These are phyloP conservation scores for Zonotrichia leucophrys DNA, from an alignment of 2,113 vertebrate species.

Conservation along the genomic window DNA sequence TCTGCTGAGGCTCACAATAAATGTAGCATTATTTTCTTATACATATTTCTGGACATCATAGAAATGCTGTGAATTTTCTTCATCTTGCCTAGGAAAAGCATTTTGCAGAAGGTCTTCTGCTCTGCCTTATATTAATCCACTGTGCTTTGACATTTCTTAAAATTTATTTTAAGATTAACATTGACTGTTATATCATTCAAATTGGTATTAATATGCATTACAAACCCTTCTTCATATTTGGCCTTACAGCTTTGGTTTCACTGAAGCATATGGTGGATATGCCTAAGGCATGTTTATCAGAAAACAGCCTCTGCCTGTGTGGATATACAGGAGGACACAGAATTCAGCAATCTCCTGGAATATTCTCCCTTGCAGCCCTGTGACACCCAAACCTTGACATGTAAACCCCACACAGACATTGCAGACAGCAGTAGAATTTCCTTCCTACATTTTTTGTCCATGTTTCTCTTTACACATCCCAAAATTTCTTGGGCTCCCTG, in stretches of 20 bases:
- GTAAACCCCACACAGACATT: not conserved
- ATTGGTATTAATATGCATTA: not conserved
- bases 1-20: not conserved
- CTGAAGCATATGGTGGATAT: not conserved
- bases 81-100: not conserved
- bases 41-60: not conserved
- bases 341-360: not conserved
- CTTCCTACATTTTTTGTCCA: not conserved
- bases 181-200: not conserved
- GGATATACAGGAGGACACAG: not conserved
- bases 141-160: not conserved
- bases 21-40: not conserved
- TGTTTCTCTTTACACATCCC: not conserved
- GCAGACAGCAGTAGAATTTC: fast-evolving
- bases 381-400: not conserved
- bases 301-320: not conserved
- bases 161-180: not conserved
- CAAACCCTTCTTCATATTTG: not conserved
- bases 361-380: not conserved
- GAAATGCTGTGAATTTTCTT: not conserved
- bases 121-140: not conserved
- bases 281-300: not conserved
- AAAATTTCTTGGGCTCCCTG: not conserved
- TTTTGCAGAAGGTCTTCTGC: not conserved
- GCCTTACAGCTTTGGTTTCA: not conserved